phyloP scores from a whole-genome alignment of 1,140 invertebrate genomes.

The Lanistes nyassanus region DNA sequence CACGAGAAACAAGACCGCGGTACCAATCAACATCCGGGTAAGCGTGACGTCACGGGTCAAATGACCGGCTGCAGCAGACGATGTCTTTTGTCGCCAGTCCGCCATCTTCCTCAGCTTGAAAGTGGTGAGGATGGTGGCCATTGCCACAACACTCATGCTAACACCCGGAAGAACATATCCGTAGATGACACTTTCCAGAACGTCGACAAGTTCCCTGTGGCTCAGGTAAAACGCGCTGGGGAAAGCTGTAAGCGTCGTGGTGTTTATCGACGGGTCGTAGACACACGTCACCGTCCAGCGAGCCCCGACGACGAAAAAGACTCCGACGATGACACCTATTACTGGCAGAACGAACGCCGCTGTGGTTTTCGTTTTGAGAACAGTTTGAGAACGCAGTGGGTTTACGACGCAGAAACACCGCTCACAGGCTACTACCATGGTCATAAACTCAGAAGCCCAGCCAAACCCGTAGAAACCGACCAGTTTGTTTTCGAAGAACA shows the following conservation, averaged over 20 bases:
- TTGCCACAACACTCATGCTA: neutral
- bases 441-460: conserved; percentile 5
- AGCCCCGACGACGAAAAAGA: neutral
- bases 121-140: conserved; percentile 1
- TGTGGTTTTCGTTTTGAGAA: conserved; percentile 12
- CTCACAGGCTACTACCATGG: conserved; percentile 17
- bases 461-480: neutral
- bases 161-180: neutral
- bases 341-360: neutral
- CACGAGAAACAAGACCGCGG: conserved; percentile 1
- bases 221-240: conserved; percentile 3
- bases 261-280: neutral
- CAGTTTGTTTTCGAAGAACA: neutral
- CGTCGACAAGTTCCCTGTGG: neutral
- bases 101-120: conserved; percentile 5
- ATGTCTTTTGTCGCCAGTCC: conserved; percentile 3
- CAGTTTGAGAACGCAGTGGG: neutral
- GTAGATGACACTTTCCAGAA: neutral
- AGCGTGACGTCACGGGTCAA: neutral
- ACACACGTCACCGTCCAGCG: conserved; percentile 1
- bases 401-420: conserved; percentile 15
- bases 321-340: neutral
- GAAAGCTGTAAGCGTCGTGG: neutral
- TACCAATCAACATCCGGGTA: conserved; percentile 4
- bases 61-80: neutral